A percentile compares a stretch with the other conserved stretches of the same genome.
phyloP scores from a whole-genome alignment of 2,888 invertebrate species.

The Drosophila neotestacea region DNA sequence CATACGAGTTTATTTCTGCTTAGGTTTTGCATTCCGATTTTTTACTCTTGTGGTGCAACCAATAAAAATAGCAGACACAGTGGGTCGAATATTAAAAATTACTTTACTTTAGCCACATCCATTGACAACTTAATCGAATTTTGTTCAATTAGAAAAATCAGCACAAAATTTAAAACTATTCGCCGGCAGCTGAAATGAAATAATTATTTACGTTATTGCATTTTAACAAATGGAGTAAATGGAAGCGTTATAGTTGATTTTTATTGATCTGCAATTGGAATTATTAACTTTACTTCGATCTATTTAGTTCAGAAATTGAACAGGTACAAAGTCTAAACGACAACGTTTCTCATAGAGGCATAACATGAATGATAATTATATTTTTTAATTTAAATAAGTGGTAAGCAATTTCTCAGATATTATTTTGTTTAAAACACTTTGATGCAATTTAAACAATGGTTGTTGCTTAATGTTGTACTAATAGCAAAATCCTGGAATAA shows the following conservation, averaged over 20 bases:
- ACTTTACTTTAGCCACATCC: conserved; percentile 4
- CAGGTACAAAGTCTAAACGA: too few species aligned
- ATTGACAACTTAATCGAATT: conserved; percentile 34
- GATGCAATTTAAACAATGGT: too few species aligned
- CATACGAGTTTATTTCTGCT: conserved; percentile 79
- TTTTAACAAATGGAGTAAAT: not conserved
- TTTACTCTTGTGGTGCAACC: conserved; percentile 40
- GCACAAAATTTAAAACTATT: conserved; percentile 4
- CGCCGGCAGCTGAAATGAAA: not conserved
- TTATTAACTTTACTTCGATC: not conserved
- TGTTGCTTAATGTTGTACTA: too few species aligned
- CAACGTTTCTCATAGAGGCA: too few species aligned
- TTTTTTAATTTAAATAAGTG: too few species aligned
- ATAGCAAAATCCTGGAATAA: too few species aligned
- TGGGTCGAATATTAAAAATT: conserved; percentile 43
- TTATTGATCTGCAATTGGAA: not conserved
- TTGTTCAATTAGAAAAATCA: conserved; percentile 11
- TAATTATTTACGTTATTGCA: conserved; percentile 1
- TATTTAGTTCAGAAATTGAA: too few species aligned
- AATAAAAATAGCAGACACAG: conserved; percentile 65
- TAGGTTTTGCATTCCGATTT: conserved; percentile 46
- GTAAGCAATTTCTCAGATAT: too few species aligned
- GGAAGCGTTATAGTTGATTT: not conserved
- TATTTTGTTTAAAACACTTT: too few species aligned
- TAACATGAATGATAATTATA: too few species aligned